Evolutionary conservation across 2,113 vertebrate genomes (phyloP).

Genomic region (Tragulus kanchil): DNA sequence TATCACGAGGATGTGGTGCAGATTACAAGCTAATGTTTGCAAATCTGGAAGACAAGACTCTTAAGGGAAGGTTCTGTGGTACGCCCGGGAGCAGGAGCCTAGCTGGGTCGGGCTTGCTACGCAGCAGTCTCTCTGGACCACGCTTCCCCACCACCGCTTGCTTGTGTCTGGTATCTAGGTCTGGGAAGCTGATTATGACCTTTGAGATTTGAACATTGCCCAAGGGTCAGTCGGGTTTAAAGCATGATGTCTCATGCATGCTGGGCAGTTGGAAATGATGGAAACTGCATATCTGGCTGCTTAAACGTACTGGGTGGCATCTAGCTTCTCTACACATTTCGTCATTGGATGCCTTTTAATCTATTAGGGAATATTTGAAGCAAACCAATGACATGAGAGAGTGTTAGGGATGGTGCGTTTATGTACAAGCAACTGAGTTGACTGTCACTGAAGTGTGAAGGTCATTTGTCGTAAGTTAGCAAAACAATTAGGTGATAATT

Average conservation of each 20-base stretch:
- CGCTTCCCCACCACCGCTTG: background rate
- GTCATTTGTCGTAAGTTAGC: slow-evolving; percentile 8
- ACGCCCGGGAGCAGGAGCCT: fast-evolving
- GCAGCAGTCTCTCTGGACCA: background rate
- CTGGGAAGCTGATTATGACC: background rate
- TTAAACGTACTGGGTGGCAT: background rate
- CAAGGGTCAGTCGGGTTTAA: background rate
- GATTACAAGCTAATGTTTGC: slow-evolving; percentile 35
- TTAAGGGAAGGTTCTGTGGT: background rate
- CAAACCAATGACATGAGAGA: background rate
- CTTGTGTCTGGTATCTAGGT: background rate
- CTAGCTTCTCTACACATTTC: background rate
- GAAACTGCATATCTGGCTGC: background rate
- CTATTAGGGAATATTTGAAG: slow-evolving; percentile 46
- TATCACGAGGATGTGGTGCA: background rate
- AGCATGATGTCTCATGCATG: slow-evolving; percentile 2
- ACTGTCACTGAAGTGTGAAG: slow-evolving; percentile 23
- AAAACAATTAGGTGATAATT: slow-evolving; percentile 38
- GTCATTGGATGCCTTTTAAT: background rate
- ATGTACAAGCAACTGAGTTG: background rate
- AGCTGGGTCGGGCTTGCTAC: background rate
- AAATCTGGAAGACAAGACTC: slow-evolving; percentile 15
- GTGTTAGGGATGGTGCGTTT: background rate
- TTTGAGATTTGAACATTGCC: background rate
- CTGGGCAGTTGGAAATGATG: background rate